Base-by-base conservation (phyloP, 30 jellyfish, hydroid and myxozoan genomes). In the Aurelia sp. region DNA sequence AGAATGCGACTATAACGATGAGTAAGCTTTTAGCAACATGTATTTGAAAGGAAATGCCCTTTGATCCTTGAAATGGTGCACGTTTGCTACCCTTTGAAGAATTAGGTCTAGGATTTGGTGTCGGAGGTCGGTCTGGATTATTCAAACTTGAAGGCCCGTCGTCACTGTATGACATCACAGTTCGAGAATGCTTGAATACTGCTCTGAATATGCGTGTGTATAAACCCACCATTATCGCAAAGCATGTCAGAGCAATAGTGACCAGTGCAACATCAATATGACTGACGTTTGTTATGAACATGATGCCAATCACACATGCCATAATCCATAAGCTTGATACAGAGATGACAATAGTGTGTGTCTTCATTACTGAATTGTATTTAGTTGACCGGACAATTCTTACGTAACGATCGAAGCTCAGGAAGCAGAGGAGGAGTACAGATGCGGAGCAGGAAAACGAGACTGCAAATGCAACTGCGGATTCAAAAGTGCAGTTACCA, bases 1-100 rank as follows among this genome's bases (percentile, higher is more conserved):
- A 86, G 64, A 67, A 75, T 8, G 95, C 74, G 12, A 86, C 41
- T 3, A 60, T 75, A 50, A 86, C 55, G 15, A 86, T 44, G 65
- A 86, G 76, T 11, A 86, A 65, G 47, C 82, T 86, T 53, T 71
- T 75, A 4, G 89, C 95, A 57, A 80, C 40, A 44, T 65, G 90
- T 44, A 65, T 80, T 19, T 80, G 90, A 41, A 55, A 65, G 8
- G 81, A 16, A 40, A 80, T 47, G 2, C 90, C 52, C 9, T 22
- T 13, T 30, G 44, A 35, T n/a, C 70, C 71, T 41, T 70, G 81
- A 19, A 62, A 70, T 13, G 81, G 19, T 41, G 35, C 35, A n/a
- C 35, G 72, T 21, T 61, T 61, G 30, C 35, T 61, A 19, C 35
- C 35, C 11, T 61, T 61, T 61, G 72, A n/a, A n/a, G 72, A n/a